Conservation (phyloP, 53 echinoderm and acorn worm genomes). For the Temnopleurus reevesii region DNA sequence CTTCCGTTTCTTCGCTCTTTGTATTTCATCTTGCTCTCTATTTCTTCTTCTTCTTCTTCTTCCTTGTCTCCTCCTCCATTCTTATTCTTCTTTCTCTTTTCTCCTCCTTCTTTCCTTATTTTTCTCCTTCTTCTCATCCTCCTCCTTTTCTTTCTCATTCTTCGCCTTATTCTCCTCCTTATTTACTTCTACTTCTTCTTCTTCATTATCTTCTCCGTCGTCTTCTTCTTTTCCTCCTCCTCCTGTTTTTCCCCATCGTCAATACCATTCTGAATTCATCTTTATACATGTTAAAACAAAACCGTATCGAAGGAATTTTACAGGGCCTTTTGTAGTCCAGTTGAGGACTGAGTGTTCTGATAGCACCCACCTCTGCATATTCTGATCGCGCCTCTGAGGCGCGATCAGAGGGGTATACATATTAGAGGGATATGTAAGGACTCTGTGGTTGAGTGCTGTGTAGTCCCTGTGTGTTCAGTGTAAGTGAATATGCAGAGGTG, state of each 20-base stretch:
- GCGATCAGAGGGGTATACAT: too few relatives aligned
- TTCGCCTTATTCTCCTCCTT: neutral
- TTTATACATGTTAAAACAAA: too few relatives aligned
- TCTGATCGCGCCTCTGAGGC: too few relatives aligned
- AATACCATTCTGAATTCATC: neutral
- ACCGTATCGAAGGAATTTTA: too few relatives aligned
- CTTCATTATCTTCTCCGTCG: neutral
- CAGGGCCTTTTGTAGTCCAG: too few relatives aligned
- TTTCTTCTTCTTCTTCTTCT: neutral
- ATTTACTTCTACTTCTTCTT: too few relatives aligned
- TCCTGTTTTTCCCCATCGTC: neutral
- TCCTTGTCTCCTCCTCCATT: neutral
- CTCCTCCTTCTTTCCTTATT: neutral
- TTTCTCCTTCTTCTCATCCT: neutral
- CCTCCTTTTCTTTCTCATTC: neutral
- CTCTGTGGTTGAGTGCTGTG: too few relatives aligned
- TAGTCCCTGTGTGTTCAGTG: too few relatives aligned
- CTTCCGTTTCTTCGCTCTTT: neutral
- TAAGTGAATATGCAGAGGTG: too few relatives aligned
- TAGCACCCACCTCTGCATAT: too few relatives aligned
- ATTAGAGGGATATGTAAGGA: too few relatives aligned
- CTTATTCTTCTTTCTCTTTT: neutral
- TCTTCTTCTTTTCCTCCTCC: neutral
- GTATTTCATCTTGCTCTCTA: neutral
- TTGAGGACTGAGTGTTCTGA: too few relatives aligned